A percentile compares a stretch with the other conserved stretches of the same genome.
phyloP scores from a whole-genome alignment of 2,888 invertebrate genomes.

The Autographa gamma region DNA sequence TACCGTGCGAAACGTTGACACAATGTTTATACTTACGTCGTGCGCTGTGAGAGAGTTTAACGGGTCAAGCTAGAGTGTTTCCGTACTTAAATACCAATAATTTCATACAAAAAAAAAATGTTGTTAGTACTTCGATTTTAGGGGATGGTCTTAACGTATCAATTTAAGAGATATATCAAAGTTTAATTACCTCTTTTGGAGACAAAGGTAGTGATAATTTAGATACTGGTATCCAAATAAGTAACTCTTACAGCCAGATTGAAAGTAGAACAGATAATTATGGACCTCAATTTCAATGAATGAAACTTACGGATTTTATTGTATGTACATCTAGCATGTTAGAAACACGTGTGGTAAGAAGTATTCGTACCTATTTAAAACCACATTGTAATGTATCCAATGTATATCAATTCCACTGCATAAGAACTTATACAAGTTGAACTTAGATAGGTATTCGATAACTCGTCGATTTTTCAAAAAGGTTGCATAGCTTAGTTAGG shows the following conservation, averaged over 20 bases:
- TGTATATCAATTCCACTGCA: neutral
- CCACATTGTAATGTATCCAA: neutral
- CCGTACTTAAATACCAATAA: neutral
- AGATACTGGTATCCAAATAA: neutral
- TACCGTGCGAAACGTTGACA: conserved; percentile 2
- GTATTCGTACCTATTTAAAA: neutral
- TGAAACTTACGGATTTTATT: too few species aligned
- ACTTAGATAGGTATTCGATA: neutral
- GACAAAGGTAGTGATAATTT: too few species aligned
- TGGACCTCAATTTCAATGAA: too few species aligned
- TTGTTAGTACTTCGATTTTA: neutral
- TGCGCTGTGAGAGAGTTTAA: neutral
- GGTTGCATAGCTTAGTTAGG: neutral
- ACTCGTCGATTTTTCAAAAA: neutral
- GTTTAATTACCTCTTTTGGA: too few species aligned
- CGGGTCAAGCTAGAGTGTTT: neutral
- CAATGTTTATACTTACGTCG: neutral
- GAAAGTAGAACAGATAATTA: too few species aligned
- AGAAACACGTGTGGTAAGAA: conserved; percentile 2
- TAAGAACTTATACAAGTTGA: neutral
- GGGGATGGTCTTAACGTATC: neutral
- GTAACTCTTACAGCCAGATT: neutral
- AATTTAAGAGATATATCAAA: too few species aligned
- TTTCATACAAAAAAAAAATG: too few species aligned
- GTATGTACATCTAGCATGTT: neutral